These are phyloP conservation scores for Enchytraeus crypticus DNA, from an alignment of 2,888 invertebrate genomes.

Conservation along the genomic window DNA sequence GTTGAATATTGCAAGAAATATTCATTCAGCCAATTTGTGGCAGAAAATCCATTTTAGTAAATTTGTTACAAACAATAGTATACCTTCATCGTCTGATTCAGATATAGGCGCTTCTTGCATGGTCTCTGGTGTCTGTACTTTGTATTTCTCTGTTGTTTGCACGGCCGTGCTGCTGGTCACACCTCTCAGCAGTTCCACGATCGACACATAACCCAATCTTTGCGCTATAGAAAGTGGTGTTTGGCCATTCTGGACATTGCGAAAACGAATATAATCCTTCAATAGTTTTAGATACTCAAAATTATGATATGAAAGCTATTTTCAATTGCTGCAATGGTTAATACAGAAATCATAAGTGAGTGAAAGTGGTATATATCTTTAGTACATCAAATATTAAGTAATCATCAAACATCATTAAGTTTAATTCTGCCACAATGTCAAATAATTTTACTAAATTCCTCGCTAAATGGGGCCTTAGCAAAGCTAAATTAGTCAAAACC, in stretches of 20 bases:
- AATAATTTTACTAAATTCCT: no score
- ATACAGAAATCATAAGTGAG: no score
- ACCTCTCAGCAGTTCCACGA: constrained; percentile 89
- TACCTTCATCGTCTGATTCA: constrained; percentile 98
- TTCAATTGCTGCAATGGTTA: no score
- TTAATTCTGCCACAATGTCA: no score
- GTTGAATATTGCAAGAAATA: not conserved
- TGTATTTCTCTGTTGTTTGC: constrained; percentile 83
- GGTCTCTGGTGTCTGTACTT: constrained; percentile 93
- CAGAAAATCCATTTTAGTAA: not conserved
- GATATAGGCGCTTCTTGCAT: constrained; percentile 99
- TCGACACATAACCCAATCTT: constrained; percentile 92
- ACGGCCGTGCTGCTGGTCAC: constrained; percentile 79
- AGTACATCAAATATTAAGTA: no score
- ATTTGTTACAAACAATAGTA: constrained; percentile 57
- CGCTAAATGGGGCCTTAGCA: no score
- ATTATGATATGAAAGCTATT: no score
- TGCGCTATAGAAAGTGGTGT: constrained; percentile 94
- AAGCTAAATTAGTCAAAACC: no score
- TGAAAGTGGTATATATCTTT: no score
- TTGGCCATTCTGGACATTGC: constrained; percentile 76
- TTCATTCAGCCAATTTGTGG: not conserved
- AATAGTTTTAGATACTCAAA: no score
- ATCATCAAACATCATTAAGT: no score
- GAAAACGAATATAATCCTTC: no score